A percentile compares a stretch with the other conserved stretches of the same genome.
These are phyloP conservation scores for Pogonocichla stellata DNA, from an alignment of 2,113 vertebrate genomes.

Conservation along the genomic window DNA sequence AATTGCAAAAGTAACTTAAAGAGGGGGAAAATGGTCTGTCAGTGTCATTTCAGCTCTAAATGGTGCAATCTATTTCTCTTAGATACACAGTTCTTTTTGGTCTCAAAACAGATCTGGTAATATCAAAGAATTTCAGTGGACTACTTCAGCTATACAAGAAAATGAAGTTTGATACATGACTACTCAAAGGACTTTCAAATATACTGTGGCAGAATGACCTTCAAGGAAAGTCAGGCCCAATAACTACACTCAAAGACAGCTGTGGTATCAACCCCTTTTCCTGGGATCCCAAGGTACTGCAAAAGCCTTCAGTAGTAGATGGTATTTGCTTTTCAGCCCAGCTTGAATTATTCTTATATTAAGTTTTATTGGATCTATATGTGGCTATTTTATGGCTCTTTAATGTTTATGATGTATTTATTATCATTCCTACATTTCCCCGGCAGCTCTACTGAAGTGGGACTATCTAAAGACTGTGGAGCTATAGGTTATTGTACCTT, in stretches of 20 bases:
- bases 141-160: conserved; percentile 46
- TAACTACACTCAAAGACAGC: background rate
- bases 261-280: background rate
- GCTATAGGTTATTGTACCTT: background rate
- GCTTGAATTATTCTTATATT: conserved; percentile 56
- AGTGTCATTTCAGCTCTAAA: conserved; percentile 43
- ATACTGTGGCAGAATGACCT: background rate
- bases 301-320: background rate
- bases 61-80: conserved; percentile 23
- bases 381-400: conserved; percentile 44
- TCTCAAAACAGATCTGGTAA: conserved; percentile 29
- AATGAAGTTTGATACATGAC: background rate
- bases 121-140: conserved; percentile 34
- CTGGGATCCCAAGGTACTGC: background rate
- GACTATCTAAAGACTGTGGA: background rate
- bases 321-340: conserved; percentile 4
- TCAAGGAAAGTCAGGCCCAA: background rate
- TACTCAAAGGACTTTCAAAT: background rate
- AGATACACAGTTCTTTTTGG: background rate
- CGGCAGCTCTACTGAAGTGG: background rate
- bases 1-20: conserved; percentile 50
- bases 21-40: conserved; percentile 49
- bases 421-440: conserved; percentile 43
- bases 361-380: conserved; percentile 47
- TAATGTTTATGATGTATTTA: conserved; percentile 62